Percentiles rank a stretch among this genome's conserved stretches.
phyloP scores from a whole-genome alignment of 2,113 vertebrate genomes.

The Larimichthys crocea region DNA sequence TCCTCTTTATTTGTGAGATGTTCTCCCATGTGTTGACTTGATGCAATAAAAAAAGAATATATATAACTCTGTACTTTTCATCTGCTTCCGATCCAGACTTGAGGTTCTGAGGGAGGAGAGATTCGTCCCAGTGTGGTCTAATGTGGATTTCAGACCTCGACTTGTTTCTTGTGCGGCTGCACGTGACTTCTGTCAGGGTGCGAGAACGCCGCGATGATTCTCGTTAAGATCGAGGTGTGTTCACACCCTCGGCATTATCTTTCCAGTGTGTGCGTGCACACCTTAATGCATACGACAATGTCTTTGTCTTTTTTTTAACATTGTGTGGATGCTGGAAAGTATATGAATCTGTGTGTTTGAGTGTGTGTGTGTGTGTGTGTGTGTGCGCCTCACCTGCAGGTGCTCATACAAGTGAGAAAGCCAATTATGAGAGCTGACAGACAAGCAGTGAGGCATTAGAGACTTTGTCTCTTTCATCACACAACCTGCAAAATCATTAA shows the following conservation, averaged over 20 bases:
- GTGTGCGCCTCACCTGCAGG: constrained; percentile 19
- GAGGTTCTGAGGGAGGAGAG: too few species aligned
- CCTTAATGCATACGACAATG: not conserved
- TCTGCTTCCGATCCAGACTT: not conserved
- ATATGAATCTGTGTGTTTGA: not conserved
- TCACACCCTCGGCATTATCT: constrained; percentile 35
- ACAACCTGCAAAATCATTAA: not conserved
- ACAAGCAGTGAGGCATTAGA: constrained; percentile 20
- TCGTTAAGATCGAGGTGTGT: constrained; percentile 44
- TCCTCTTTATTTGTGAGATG: not conserved
- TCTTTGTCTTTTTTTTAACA: constrained; percentile 4
- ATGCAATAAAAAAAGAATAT: not conserved
- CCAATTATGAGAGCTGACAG: constrained; percentile 58
- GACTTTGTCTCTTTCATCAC: not conserved
- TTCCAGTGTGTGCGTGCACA: not conserved
- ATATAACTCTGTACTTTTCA: not conserved
- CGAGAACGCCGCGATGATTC: constrained; percentile 30
- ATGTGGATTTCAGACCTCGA: constrained; percentile 2
- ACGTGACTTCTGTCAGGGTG: constrained; percentile 56
- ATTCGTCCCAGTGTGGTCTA: not conserved
- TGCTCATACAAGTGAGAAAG: constrained; percentile 56
- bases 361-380: constrained; percentile 16
- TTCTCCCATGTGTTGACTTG: not conserved
- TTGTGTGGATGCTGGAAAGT: not conserved
- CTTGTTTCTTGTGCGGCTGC: constrained; percentile 2